Conservation (phyloP, 2,797 vertebrate genomes). For the Lagorchestes hirsutus region DNA sequence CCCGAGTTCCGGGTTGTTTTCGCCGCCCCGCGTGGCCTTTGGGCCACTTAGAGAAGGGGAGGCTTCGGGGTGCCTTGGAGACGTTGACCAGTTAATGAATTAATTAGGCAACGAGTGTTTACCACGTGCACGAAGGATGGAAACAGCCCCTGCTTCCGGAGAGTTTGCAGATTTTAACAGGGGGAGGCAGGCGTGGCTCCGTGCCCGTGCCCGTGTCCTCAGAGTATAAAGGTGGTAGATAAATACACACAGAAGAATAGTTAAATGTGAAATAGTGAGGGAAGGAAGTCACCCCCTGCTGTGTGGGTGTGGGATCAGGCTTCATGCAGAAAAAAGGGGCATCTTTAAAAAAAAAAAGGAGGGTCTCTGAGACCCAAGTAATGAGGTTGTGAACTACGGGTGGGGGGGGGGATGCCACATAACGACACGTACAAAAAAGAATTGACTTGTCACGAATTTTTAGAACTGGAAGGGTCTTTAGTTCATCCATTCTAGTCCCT, state of each 20-base stretch:
- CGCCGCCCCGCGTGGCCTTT: not conserved
- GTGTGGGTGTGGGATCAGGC: too few species aligned
- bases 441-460: not conserved
- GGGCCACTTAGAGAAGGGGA: not conserved
- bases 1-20: not conserved
- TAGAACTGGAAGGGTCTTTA: not conserved
- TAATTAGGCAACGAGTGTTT: not conserved
- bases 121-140: not conserved
- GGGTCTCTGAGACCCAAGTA: too few species aligned
- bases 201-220: fast-evolving
- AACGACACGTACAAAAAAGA: too few species aligned
- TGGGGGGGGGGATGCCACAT: too few species aligned
- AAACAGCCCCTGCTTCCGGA: not conserved
- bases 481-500: not conserved
- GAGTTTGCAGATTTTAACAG: too few species aligned
- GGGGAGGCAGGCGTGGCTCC: too few species aligned
- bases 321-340: too few species aligned
- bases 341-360: too few species aligned
- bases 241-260: too few species aligned
- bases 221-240: not conserved
- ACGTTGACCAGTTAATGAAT: not conserved
- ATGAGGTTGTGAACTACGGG: not conserved
- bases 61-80: too few species aligned
- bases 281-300: too few species aligned
- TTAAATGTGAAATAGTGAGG: not conserved